phyloP scores from a whole-genome alignment of 2,113 vertebrate species.

The Sarotherodon lohbergeri region DNA sequence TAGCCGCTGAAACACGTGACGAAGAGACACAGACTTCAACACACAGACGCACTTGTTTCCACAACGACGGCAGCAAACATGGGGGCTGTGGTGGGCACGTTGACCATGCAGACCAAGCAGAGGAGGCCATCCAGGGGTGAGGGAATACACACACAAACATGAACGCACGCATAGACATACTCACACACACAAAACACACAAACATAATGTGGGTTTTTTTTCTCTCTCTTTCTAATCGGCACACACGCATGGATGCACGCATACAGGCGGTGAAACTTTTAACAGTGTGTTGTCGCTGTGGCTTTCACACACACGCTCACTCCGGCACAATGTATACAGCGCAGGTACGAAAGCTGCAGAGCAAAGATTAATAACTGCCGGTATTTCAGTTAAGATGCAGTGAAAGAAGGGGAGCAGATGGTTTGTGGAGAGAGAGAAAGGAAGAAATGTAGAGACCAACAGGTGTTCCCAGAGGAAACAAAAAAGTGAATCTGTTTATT shows the following conservation, averaged over 20 bases:
- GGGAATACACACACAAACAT: conserved; percentile 42
- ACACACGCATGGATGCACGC: background rate
- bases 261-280: conserved; percentile 1
- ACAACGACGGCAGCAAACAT: conserved; percentile 75
- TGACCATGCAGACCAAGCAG: conserved; percentile 94
- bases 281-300: background rate
- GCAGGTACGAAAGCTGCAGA: background rate
- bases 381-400: background rate
- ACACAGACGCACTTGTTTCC: conserved; percentile 61
- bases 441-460: conserved; percentile 7
- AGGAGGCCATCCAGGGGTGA: conserved; percentile 92
- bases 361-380: background rate
- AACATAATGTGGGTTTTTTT: background rate
- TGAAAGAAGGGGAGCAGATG: background rate
- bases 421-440: background rate
- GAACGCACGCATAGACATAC: background rate
- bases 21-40: conserved; percentile 49
- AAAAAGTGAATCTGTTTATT: background rate
- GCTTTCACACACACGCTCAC: background rate
- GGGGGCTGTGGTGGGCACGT: conserved; percentile 96
- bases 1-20: conserved; percentile 58
- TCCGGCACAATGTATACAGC: background rate
- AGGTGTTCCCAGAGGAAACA: conserved; percentile 24
- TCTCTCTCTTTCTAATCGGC: background rate
- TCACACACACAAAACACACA: background rate